Evolutionary conservation across 2,113 vertebrate species (phyloP).

Genomic region (Neogale vison): DNA sequence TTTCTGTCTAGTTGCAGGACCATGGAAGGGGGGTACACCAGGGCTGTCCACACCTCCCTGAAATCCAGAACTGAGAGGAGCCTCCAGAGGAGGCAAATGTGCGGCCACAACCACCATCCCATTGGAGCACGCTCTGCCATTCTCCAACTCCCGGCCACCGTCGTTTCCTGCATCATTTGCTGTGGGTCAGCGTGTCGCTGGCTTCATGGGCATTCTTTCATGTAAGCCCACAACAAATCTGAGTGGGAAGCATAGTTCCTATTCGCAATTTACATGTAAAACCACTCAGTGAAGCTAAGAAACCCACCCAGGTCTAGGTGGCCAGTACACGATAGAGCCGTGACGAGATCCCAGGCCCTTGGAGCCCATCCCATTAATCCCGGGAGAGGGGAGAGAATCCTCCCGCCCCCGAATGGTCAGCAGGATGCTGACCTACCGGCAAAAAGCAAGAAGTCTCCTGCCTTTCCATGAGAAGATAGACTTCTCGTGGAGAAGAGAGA

Average conservation of each 20-base stretch:
- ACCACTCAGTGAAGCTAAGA: not conserved
- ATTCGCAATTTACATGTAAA: not conserved
- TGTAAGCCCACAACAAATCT: not conserved
- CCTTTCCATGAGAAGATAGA: not conserved
- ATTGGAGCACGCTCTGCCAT: no score
- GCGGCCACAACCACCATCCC: not conserved
- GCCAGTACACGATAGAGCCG: not conserved
- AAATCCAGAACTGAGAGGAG: not conserved
- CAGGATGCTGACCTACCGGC: not conserved
- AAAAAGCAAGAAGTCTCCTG: not conserved
- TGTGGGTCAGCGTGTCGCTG: fast-evolving
- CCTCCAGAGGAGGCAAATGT: no score
- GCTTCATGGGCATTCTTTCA: not conserved
- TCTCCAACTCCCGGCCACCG: not conserved
- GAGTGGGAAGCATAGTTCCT: not conserved
- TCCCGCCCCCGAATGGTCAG: not conserved
- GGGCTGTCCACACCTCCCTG: not conserved
- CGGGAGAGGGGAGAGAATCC: not conserved
- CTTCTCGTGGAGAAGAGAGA: not conserved
- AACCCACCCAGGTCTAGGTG: not conserved
- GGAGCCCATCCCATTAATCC: not conserved
- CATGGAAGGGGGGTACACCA: fast-evolving
- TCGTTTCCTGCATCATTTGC: no score
- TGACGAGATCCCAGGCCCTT: not conserved
- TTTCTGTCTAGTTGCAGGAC: not conserved